Conservation (phyloP, 2,113 vertebrate species). For the Spermophilus dauricus region DNA sequence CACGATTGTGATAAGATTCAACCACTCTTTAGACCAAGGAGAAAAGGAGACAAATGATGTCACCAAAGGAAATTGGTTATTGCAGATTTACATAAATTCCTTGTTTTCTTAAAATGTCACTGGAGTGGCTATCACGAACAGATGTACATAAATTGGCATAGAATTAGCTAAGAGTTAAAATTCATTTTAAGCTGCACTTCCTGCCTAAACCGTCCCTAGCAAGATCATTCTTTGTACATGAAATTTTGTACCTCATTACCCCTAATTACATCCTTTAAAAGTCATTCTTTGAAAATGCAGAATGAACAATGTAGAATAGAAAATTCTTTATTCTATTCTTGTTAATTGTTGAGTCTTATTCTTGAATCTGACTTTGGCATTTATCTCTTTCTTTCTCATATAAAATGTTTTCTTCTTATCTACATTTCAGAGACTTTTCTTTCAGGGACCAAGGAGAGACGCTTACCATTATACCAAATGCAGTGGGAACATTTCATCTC, state of each 20-base stretch:
- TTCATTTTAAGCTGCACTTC: background rate
- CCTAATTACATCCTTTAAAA: slow-evolving; percentile 83
- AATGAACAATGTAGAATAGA: slow-evolving; percentile 76
- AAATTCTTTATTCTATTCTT: slow-evolving; percentile 85
- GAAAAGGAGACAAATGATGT: background rate
- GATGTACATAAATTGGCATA: background rate
- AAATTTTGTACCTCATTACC: slow-evolving; percentile 87
- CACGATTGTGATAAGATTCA: background rate
- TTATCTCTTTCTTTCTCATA: slow-evolving; percentile 49
- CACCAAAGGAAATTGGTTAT: background rate
- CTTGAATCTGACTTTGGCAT: slow-evolving; percentile 65
- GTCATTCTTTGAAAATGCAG: slow-evolving; percentile 76
- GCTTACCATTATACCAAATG: background rate
- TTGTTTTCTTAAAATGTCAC: slow-evolving; percentile 28
- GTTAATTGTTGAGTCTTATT: slow-evolving; percentile 79
- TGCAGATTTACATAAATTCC: background rate
- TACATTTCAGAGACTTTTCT: slow-evolving; percentile 30
- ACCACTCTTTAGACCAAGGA: background rate
- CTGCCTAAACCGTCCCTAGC: slow-evolving; percentile 77
- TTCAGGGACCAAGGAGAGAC: background rate
- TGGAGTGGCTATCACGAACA: background rate
- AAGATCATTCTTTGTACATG: slow-evolving; percentile 82
- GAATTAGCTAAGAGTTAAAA: slow-evolving; percentile 54
- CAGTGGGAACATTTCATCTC: background rate
- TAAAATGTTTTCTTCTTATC: slow-evolving; percentile 17